Evolutionary conservation across 2,113 vertebrate genomes (phyloP), one percentile per base, ranked within the genome.

Genomic region (Gymnogyps californianus): DNA sequence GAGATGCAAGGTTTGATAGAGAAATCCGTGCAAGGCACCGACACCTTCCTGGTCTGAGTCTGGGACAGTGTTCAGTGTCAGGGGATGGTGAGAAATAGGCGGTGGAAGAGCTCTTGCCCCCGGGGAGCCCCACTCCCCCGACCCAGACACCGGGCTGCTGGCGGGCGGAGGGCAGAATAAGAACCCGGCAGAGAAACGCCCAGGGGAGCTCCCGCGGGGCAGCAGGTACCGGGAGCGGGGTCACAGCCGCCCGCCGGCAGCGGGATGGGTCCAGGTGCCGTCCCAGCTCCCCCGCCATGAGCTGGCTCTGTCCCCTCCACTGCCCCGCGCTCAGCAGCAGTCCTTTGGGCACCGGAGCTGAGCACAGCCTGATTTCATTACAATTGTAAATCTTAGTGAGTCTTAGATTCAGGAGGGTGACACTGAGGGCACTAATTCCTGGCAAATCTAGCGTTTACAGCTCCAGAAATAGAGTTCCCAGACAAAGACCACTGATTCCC

Each of bases 121-220:
- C 2, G 3, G 28, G 34, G 16, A 70, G 21, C 61, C 42, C 22
- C 0, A 0, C 3, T 19, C 2, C 31, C 42, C 29, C 7, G 2
- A 0, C 25, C 31, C 21, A 8, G 59, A 6, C 26, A 14, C 2
- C 3, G 2, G 24, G 38, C 31, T 80, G 46, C 38, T 28, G 46
- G 5, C 3, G 15, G 16, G 24, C 10, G 4, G 21, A 69, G 22
- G 4, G 9, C 26, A 31, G 18, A 20, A 32, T 1, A 9, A 52
- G 29, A 55, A 9, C 36, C 51, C 58, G 15, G 64, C 22, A 26
- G 10, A 25, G 8, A 55, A 18, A 24, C 2, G 4, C 5, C 14
- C 7, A 4, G 3, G 13, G 22, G 22, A 20, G 26, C 4, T 75
- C 11, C 69, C 0, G 1, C 2, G 3, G 42, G 46, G 3, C 57